A percentile compares a stretch with the other conserved stretches of the same genome.
These are phyloP conservation scores for Nasonia vitripennis DNA, from an alignment of 1,140 invertebrate genomes.

Conservation along the genomic window DNA sequence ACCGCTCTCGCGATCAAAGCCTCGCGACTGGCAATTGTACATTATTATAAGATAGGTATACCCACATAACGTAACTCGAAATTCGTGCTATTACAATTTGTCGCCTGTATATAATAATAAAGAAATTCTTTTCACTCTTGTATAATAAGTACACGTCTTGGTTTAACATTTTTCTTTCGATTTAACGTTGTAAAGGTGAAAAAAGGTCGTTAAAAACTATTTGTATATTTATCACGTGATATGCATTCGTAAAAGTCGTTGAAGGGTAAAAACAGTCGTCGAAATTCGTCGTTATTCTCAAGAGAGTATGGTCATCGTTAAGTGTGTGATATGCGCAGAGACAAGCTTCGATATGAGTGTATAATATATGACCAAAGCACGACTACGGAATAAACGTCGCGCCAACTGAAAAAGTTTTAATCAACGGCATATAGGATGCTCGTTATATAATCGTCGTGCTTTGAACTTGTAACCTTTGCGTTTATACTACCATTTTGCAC, in stretches of 20 bases:
- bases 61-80: neutral
- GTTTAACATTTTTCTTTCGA: neutral
- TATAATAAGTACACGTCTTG: too few relatives aligned
- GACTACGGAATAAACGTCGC: neutral
- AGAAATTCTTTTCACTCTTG: neutral
- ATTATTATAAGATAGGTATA: neutral
- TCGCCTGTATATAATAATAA: neutral
- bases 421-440: too few relatives aligned
- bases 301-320: neutral
- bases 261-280: neutral
- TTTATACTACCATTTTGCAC: neutral
- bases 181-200: neutral
- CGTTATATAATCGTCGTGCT: neutral
- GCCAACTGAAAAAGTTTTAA: neutral
- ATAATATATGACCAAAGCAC: neutral
- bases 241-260: neutral
- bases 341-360: constrained; percentile 5
- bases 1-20: neutral
- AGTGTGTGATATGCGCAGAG: constrained; percentile 5
- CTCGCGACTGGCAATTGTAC: neutral
- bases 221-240: neutral
- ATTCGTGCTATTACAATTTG: constrained; percentile 21
- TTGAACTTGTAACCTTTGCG: neutral
- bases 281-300: too few relatives aligned
- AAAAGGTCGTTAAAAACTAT: neutral